These are phyloP conservation scores for Cephalopachus bancanus DNA, from an alignment of 2,797 vertebrate genomes.

Conservation along the genomic window DNA sequence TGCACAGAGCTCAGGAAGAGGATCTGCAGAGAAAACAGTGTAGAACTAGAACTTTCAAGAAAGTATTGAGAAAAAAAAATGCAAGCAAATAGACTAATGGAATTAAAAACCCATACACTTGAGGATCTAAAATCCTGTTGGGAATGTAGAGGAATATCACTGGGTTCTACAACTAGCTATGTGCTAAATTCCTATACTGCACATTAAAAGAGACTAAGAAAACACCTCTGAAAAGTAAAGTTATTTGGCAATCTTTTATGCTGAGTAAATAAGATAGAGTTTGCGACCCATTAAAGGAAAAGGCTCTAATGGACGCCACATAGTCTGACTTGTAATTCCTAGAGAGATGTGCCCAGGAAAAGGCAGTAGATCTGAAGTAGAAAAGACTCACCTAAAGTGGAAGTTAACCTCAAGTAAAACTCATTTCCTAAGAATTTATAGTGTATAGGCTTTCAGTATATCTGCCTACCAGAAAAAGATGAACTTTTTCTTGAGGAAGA, in stretches of 20 bases:
- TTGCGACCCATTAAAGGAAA: neutral
- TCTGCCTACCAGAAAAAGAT: neutral
- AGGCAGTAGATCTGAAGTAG: neutral
- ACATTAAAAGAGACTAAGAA: neutral
- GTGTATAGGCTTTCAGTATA: neutral
- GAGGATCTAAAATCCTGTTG: neutral
- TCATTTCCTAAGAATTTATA: neutral
- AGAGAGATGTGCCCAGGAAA: neutral
- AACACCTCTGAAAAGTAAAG: neutral
- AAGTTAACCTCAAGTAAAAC: neutral
- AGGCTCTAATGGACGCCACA: neutral
- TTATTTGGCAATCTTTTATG: neutral
- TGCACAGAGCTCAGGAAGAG: neutral
- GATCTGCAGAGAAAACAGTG: neutral
- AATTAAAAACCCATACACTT: neutral
- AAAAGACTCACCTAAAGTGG: neutral
- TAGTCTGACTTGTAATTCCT: neutral
- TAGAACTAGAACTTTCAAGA: neutral
- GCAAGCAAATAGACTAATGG: neutral
- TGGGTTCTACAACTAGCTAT: neutral
- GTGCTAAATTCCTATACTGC: neutral
- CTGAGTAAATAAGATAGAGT: neutral
- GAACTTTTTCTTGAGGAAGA: neutral
- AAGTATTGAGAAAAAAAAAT: slow-evolving; percentile 8
- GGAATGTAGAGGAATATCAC: neutral